phyloP scores from a whole-genome alignment of 2,888 invertebrate genomes.

The Plagodis dolabraria region DNA sequence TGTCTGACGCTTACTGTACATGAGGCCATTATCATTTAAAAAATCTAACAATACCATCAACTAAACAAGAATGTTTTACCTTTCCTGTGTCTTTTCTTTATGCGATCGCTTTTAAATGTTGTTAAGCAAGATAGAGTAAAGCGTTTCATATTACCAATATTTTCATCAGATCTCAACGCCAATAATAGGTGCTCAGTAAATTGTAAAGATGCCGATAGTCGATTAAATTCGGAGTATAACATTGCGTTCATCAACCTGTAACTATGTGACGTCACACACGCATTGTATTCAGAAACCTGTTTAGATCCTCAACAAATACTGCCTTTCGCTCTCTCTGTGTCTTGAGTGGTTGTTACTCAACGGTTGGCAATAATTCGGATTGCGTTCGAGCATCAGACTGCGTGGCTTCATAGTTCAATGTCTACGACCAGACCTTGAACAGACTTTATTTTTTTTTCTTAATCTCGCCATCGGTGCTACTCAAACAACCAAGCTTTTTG shows the following conservation, averaged over 20 bases:
- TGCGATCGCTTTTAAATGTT: too few relatives aligned
- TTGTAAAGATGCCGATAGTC: too few relatives aligned
- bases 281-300: slow-evolving; percentile 33
- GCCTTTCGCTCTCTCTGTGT: slow-evolving; percentile 50
- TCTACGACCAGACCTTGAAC: slow-evolving; percentile 57
- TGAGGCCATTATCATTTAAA: too few relatives aligned
- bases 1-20: too few relatives aligned
- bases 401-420: slow-evolving; percentile 65
- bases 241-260: slow-evolving; percentile 28
- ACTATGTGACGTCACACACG: slow-evolving; percentile 29
- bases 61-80: too few relatives aligned
- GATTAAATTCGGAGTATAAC: slow-evolving; percentile 9
- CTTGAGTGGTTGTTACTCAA: slow-evolving; percentile 52
- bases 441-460: slow-evolving; percentile 38
- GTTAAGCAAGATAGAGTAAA: too few relatives aligned
- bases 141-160: too few relatives aligned
- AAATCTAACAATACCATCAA: too few relatives aligned
- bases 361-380: slow-evolving; percentile 57
- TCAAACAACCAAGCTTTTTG: not conserved
- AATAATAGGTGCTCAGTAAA: too few relatives aligned
- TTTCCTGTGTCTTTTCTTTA: too few relatives aligned
- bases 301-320: slow-evolving; percentile 31
- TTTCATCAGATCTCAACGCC: too few relatives aligned
- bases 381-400: slow-evolving; percentile 63
- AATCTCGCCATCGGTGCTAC: slow-evolving; percentile 34